Base-by-base conservation (phyloP, 2,113 vertebrate species). In the Saimiri boliviensis region DNA sequence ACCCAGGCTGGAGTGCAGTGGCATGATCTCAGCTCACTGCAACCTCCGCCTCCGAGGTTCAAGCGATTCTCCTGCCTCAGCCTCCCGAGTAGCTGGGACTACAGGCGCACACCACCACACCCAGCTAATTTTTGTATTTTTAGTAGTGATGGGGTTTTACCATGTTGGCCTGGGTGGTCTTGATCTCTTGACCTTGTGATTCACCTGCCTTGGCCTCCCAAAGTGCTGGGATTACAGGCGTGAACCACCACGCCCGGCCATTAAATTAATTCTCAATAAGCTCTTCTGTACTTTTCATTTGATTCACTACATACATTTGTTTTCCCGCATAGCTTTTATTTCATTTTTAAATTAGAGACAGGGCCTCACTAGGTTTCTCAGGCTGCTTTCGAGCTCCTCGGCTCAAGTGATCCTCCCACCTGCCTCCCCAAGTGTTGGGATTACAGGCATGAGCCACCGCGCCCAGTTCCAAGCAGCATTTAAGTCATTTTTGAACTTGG, bases 151-250 rank as follows among this genome's bases (percentile, higher is more conserved):
- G 6, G 2, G 5, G 63, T 66, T 35, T 66, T 6, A 8, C 32
- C 14, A 35, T 16, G 63, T 68, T 1, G 32, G 6, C 14, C 30
- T 16, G 32, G 63, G 0, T 32, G 32, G 63, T 68, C 6, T 0
- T 2, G 2, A 35, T 35, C 63, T 35, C 14, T 13, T 8, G 27
- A 35, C 30, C 63, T 68, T 13, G 32, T 17, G 32, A 66, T 66
- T 32, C 2, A 0, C 30, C 32, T 0, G 32, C 63, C 63, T 68
- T 11, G 0, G 63, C 30, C 63, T 32, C 63, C 30, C 63, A 66
- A 35, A 35, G 63, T 35, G 30, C 63, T 60, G 63, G 30, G 63
- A 66, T 66, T 66, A 56, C 63, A 66, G 30, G 30, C 0, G 11
- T 66, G 63, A 66, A 13, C 63, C 63, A 66, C 63, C 6, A 6